Base-by-base conservation (phyloP, 2,113 vertebrate species). In the Lota lota region DNA sequence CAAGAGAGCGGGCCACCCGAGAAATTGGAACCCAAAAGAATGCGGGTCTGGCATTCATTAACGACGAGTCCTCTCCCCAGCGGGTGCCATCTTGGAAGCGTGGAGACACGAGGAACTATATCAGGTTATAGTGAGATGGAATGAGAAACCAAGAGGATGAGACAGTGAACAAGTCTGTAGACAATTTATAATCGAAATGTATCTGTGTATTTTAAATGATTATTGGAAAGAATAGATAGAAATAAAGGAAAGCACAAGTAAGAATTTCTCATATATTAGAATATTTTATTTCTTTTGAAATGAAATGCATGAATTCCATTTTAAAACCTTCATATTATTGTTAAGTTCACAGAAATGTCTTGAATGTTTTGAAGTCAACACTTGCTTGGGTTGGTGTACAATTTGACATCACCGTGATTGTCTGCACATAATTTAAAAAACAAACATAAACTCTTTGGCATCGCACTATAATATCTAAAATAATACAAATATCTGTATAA, bases 201-300 rank as follows among this genome's bases (percentile, higher is more conserved):
- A 15, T 22, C 5, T 50, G 64, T 62, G 19, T 47, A 68, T 40
- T 22, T 60, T 22, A 22, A 53, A 14, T 51, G n/a, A 50, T 17
- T 4, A 58, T 19, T 22, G 2, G 50, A 1, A 20, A 6, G 40
- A 14, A 47, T 4, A 7, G 40, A 14, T 47, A 47, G 8, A 14
- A 47, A 14, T 33, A 47, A 47, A 47, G 10, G 40, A 47, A 47
- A 47, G 40, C 40, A 47, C 40, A 47, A 47, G 10, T 47, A 47
- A 2, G 12, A 14, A 47, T 47, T 47, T 47, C 10, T 1, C 53
- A 81, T 88, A 90, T 87, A 84, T 90, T 89, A 85, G 74, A 83
- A 87, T 78, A 76, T 87, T 92, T 90, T 90, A 90, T 89, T 88
- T 78, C 75, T 80, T 84, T 83, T 88, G 91, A 92, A 91, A 91